Evolutionary conservation across 2,888 invertebrate genomes (phyloP).

Genomic region (Pristionchus exspectatus): DNA sequence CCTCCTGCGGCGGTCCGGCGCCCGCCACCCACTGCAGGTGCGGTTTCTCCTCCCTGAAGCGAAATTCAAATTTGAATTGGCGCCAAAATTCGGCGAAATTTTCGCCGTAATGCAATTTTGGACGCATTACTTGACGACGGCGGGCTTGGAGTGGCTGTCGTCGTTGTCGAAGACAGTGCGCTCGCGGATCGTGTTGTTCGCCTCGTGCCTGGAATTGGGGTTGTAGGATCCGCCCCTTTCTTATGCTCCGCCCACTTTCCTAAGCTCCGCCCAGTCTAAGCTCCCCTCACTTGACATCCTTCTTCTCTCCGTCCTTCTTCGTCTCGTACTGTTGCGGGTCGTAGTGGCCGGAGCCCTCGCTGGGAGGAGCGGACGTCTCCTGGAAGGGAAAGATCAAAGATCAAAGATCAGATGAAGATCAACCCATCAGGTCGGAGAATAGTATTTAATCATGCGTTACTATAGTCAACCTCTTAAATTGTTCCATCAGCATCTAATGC

Average conservation of each 20-base stretch:
- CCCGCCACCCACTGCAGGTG: conserved; percentile 40
- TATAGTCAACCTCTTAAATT: too few species aligned
- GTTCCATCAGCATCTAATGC: too few species aligned
- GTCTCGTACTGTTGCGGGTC: neutral
- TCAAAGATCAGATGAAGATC: neutral
- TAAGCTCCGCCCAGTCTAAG: neutral
- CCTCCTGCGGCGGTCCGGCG: neutral
- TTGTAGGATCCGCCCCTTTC: neutral
- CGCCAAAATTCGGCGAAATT: neutral
- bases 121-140: conserved; percentile 31
- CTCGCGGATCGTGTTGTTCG: neutral
- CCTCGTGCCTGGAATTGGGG: neutral
- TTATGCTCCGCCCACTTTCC: neutral
- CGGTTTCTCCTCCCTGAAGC: neutral
- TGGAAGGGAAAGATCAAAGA: neutral
- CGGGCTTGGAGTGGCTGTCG: neutral
- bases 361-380: neutral
- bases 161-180: conserved; percentile 36
- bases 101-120: neutral
- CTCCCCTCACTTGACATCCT: neutral
- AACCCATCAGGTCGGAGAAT: neutral
- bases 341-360: neutral
- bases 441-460: too few species aligned
- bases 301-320: neutral
- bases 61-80: conserved; percentile 39